phyloP scores from a whole-genome alignment of 2,797 vertebrate genomes.

The Gadopsis marmoratus region DNA sequence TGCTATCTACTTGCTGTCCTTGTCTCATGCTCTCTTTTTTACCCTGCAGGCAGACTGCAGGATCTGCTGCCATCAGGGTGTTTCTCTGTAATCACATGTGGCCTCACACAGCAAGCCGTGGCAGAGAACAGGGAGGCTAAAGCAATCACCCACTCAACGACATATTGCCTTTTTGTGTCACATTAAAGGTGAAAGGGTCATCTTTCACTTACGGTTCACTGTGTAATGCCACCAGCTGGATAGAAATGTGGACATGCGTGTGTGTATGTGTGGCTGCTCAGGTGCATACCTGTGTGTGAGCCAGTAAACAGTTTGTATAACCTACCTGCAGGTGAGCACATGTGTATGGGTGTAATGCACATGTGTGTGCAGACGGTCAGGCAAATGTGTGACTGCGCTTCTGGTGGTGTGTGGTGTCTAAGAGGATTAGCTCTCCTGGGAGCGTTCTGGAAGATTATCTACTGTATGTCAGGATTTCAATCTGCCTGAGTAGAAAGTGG shows the following conservation, averaged over 20 bases:
- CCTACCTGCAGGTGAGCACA: constrained; percentile 11
- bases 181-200: constrained; percentile 64
- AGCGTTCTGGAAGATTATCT: constrained; percentile 63
- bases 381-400: constrained; percentile 9
- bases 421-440: constrained; percentile 66
- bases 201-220: constrained; percentile 54
- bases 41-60: constrained; percentile 5
- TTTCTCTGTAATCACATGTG: constrained; percentile 58
- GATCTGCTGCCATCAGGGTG: constrained; percentile 38
- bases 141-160: constrained; percentile 51
- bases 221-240: constrained; percentile 48
- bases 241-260: constrained; percentile 1
- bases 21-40: constrained; percentile 23
- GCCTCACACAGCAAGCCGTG: constrained; percentile 42
- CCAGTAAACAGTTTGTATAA: neutral
- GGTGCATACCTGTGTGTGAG: constrained; percentile 30
- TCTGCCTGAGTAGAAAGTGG: constrained; percentile 57
- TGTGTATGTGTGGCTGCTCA: constrained; percentile 11
- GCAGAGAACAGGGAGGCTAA: constrained; percentile 41
- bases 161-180: constrained; percentile 57
- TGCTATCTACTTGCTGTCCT: constrained; percentile 11
- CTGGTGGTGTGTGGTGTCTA: constrained; percentile 42
- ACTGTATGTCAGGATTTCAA: constrained; percentile 63
- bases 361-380: neutral
- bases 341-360: neutral